Evolutionary conservation across 2,113 vertebrate species (phyloP).

Genomic region (Syrmaticus mikado): DNA sequence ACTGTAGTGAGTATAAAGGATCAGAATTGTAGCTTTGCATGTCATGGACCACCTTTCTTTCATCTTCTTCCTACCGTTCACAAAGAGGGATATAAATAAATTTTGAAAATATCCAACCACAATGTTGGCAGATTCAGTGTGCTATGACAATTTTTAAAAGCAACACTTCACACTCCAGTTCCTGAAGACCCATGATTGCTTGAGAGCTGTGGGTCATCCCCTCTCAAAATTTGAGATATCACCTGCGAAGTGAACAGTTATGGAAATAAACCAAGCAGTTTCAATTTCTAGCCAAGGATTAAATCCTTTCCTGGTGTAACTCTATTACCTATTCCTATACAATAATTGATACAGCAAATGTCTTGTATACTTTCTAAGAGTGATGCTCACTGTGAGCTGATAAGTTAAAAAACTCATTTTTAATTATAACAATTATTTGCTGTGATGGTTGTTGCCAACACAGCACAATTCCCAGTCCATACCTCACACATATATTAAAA

Average conservation of each 20-base stretch:
- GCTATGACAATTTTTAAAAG: neutral
- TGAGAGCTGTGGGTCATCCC: neutral
- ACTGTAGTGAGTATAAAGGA: neutral
- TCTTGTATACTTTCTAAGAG: neutral
- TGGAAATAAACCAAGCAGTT: neutral
- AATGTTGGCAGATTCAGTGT: neutral
- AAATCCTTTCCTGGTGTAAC: neutral
- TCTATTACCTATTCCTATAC: neutral
- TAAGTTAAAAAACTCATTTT: neutral
- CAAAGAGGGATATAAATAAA: neutral
- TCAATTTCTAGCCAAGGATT: neutral
- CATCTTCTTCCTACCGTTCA: neutral
- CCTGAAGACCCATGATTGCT: neutral
- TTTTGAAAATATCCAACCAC: neutral
- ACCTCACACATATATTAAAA: neutral
- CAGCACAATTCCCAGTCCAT: neutral
- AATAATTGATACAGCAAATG: neutral
- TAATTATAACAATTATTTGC: neutral
- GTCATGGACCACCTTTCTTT: neutral
- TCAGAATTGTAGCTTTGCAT: neutral
- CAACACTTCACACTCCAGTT: neutral
- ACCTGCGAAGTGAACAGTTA: neutral
- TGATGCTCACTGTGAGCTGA: neutral
- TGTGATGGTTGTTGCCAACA: neutral
- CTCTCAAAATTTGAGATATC: neutral